These are phyloP conservation scores for Scartelaos histophorus DNA, from an alignment of 2,113 vertebrate genomes.

Conservation along the genomic window DNA sequence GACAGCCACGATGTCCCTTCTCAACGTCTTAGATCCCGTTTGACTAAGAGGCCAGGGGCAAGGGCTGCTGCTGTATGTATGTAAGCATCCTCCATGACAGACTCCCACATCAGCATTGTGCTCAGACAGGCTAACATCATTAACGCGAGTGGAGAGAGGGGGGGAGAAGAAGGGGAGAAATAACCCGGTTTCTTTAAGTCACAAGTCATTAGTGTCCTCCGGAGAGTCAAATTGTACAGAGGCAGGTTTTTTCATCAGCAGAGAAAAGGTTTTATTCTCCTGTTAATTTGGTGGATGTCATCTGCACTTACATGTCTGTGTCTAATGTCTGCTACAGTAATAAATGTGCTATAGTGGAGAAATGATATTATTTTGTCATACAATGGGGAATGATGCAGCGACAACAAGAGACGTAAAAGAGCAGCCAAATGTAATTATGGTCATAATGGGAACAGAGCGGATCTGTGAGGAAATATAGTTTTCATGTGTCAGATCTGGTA, in stretches of 20 bases:
- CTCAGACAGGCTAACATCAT: slow-evolving; percentile 76
- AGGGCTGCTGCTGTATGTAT: slow-evolving; percentile 56
- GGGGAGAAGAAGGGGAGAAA: slow-evolving; percentile 36
- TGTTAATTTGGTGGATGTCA: slow-evolving; percentile 78
- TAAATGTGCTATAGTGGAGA: slow-evolving; percentile 68
- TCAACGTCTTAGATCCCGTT: slow-evolving; percentile 72
- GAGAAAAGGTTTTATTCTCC: slow-evolving; percentile 73
- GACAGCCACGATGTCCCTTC: slow-evolving; percentile 78
- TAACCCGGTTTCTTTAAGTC: slow-evolving; percentile 76
- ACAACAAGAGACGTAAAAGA: slow-evolving; percentile 61
- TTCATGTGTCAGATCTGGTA: slow-evolving; percentile 15
- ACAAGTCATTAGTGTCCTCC: slow-evolving; percentile 76
- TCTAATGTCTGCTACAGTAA: slow-evolving; percentile 71
- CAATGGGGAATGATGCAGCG: slow-evolving; percentile 58
- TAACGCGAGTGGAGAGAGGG: slow-evolving; percentile 63
- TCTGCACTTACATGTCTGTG: slow-evolving; percentile 74
- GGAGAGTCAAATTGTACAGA: slow-evolving; percentile 73
- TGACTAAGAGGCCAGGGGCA: slow-evolving; percentile 77
- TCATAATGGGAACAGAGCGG: slow-evolving; percentile 23
- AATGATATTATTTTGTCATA: slow-evolving; percentile 70
- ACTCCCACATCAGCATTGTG: slow-evolving; percentile 76
- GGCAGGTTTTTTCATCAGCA: slow-evolving; percentile 67
- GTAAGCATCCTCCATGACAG: slow-evolving; percentile 72
- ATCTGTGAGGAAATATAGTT: background rate
- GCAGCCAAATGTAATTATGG: slow-evolving; percentile 52